phyloP scores from a whole-genome alignment of 2,113 vertebrate genomes.

The Pollachius pollachius region DNA sequence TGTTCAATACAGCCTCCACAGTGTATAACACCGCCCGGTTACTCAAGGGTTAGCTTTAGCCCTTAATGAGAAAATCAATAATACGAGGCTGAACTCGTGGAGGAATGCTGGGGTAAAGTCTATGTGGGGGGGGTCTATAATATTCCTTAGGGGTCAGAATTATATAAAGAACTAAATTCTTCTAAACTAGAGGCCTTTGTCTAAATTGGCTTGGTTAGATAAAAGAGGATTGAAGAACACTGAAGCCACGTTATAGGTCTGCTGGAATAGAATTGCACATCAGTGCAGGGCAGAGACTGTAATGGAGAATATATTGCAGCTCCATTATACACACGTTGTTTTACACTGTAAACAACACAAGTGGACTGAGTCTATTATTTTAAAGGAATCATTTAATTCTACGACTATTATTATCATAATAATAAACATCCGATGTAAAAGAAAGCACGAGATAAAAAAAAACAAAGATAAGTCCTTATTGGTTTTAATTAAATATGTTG shows the following conservation, averaged over 20 bases:
- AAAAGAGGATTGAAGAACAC: constrained; percentile 52
- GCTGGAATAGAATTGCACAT: constrained; percentile 12
- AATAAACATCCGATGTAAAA: too few relatives aligned
- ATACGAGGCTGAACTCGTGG: constrained; percentile 68
- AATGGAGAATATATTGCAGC: too few relatives aligned
- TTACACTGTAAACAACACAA: too few relatives aligned
- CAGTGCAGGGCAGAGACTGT: background rate
- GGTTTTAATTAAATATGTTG: too few relatives aligned
- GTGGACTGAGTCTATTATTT: too few relatives aligned
- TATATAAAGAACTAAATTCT: constrained; percentile 70
- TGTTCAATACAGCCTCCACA: constrained; percentile 67
- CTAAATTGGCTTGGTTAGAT: constrained; percentile 66
- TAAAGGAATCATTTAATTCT: too few relatives aligned
- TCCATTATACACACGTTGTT: too few relatives aligned
- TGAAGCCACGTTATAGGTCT: constrained; percentile 7
- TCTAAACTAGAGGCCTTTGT: constrained; percentile 64
- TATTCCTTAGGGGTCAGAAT: constrained; percentile 71
- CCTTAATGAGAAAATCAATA: constrained; percentile 76
- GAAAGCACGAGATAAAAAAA: too few relatives aligned
- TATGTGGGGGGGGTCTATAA: constrained; percentile 68
- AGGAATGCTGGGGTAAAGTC: constrained; percentile 69
- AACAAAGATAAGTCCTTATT: too few relatives aligned
- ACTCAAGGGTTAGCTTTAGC: constrained; percentile 70
- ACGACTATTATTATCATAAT: too few relatives aligned
- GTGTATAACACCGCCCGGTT: constrained; percentile 62